Percentiles rank a stretch among this genome's conserved stretches.
Evolutionary conservation across 2,113 vertebrate species (phyloP).

Genomic region (Cinclus cinclus): DNA sequence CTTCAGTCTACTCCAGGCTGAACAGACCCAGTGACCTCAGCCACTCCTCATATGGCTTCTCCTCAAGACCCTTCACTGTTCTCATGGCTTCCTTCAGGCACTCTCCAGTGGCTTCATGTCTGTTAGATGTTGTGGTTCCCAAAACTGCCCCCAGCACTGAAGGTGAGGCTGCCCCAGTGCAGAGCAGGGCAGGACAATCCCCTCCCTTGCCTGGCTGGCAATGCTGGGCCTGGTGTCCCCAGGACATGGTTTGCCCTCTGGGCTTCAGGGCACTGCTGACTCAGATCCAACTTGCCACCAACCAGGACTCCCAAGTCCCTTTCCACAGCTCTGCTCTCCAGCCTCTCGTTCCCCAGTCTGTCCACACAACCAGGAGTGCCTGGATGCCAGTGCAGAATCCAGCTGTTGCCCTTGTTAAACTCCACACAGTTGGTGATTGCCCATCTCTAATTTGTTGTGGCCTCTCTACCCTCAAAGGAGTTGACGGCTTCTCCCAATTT

Average conservation of each 20-base stretch:
- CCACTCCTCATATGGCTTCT: not conserved
- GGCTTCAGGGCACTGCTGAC: not conserved
- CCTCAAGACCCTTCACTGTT: not conserved
- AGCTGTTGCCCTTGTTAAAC: not conserved
- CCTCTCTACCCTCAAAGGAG: not conserved
- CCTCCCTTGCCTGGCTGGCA: accelerated
- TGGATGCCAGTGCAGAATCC: not conserved
- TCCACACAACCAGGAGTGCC: not conserved
- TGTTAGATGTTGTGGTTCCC: not conserved
- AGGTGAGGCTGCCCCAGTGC: not conserved
- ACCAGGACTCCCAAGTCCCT: not conserved
- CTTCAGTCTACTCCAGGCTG: not conserved
- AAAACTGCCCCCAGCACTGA: not conserved
- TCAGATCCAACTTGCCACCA: not conserved
- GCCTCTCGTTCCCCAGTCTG: not conserved
- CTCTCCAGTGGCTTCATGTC: not conserved
- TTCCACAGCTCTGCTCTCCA: not conserved
- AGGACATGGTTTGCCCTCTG: not conserved
- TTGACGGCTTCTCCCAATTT: not conserved
- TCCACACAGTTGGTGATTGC: accelerated
- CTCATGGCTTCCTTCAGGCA: not conserved
- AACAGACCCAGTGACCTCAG: not conserved
- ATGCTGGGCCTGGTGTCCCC: not conserved
- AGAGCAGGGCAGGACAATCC: not conserved
- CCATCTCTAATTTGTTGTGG: not conserved